Evolutionary conservation across 1,140 invertebrate species (phyloP), one percentile per base, ranked within the genome.

Genomic region (Chironomus tepperi): DNA sequence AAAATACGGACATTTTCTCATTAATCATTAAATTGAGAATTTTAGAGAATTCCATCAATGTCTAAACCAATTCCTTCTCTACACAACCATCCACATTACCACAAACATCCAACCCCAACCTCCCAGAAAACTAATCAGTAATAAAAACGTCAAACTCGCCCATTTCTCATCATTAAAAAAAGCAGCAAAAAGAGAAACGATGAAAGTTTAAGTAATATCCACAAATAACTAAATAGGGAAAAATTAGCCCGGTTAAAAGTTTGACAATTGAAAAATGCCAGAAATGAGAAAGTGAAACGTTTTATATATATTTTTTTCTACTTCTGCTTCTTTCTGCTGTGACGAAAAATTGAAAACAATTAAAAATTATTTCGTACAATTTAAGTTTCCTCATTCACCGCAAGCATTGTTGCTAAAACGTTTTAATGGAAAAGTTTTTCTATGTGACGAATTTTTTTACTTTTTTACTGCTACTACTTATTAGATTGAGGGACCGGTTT

Each of bases 211-310:
- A 34, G 24, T 34, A 34, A 34, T 5, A 34, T 34, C n/a, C 24
- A 34, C 24, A 34, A 34, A 34, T 34, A 34, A 34, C 24, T 34
- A 34, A 34, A 34, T 34, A 70, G 9, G 65, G 7, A 70, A 18
- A 70, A 70, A 70, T 70, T 70, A 70, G 65, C 65, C 65, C 65
- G 65, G 65, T 70, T 70, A 21, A 70, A 70, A 70, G 65, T 70
- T 70, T 70, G 65, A 70, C 65, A 70, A 70, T 70, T 21, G 47
- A n/a, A 57, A 57, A 57, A 57, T 57, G 16, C 65, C 65, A 70
- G 18, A 70, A 70, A 70, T 70, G 16, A 70, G 18, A 70, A 70
- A 70, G 47, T 57, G 47, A 57, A 57, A 57, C 9, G 10, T 10
- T 57, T 57, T n/a, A 57, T 12, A 57, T 57, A 18, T 57, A 15